phyloP scores from a whole-genome alignment of 2,888 invertebrate species.

The Plebejus anna region DNA sequence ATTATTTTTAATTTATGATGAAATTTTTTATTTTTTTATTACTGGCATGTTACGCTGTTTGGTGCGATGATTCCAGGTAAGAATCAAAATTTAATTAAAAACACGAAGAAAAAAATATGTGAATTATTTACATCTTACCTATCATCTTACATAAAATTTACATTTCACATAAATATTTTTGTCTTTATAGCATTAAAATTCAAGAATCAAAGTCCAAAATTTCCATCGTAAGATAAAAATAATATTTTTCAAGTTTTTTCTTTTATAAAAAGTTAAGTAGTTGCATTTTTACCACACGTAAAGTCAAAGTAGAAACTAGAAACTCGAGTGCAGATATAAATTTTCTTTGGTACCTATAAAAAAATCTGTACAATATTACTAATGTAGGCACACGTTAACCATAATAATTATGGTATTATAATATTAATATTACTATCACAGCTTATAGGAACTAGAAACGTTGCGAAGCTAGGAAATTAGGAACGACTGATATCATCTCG shows the following conservation, averaged over 20 bases:
- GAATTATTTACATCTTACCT: not conserved
- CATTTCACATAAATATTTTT: not conserved
- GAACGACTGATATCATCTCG: not conserved
- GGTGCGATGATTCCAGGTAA: constrained; percentile 60
- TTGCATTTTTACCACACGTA: too few species aligned
- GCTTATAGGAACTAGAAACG: not conserved
- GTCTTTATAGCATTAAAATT: not conserved
- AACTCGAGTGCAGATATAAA: not conserved
- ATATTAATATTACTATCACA: not conserved
- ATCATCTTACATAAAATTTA: not conserved
- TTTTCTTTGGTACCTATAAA: not conserved
- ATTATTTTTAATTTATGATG: constrained; percentile 36
- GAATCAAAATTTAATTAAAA: constrained; percentile 33
- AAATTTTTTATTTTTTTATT: constrained; percentile 46
- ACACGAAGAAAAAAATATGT: not conserved
- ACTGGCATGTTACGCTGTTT: constrained; percentile 58
- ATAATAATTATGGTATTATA: too few species aligned
- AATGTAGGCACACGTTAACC: not conserved
- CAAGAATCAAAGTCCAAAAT: not conserved
- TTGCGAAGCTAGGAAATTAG: not conserved
- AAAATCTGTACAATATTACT: not conserved
- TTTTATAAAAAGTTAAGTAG: too few species aligned
- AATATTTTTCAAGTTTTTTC: not conserved
- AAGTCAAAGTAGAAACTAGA: too few species aligned
- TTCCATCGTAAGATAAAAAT: not conserved